Conservation (phyloP, 2,888 invertebrate genomes). For the Aphodius granarius region DNA sequence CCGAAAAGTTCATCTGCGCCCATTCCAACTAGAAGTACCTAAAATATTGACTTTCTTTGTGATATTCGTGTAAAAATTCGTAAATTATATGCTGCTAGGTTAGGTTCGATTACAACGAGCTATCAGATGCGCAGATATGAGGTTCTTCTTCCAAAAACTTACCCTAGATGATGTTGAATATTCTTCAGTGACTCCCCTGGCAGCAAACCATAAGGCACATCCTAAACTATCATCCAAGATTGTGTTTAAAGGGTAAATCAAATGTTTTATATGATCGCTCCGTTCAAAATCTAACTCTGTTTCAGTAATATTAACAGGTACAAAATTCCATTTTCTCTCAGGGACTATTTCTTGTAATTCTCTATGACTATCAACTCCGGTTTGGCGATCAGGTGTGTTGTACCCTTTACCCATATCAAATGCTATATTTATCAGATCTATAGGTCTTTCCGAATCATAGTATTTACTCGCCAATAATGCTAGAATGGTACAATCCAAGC, state of each 20-base stretch:
- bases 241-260: slow-evolving; percentile 83
- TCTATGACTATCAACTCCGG: slow-evolving; percentile 69
- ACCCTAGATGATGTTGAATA: slow-evolving; percentile 68
- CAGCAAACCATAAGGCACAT: slow-evolving; percentile 96
- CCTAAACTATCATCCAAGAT: slow-evolving; percentile 96
- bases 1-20: slow-evolving; percentile 98
- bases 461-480: slow-evolving; percentile 77
- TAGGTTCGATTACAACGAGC: no score
- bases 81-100: no score
- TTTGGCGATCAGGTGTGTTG: slow-evolving; percentile 83
- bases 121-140: neutral
- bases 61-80: neutral
- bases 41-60: neutral
- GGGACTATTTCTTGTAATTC: slow-evolving; percentile 74
- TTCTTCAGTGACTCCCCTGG: slow-evolving; percentile 65
- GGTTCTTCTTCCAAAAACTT: slow-evolving; percentile 33
- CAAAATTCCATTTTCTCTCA: slow-evolving; percentile 78
- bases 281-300: slow-evolving; percentile 65
- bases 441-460: slow-evolving; percentile 65
- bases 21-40: slow-evolving; percentile 85
- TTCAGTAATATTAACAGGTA: slow-evolving; percentile 74
- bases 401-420: slow-evolving; percentile 66
- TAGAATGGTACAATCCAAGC: slow-evolving; percentile 92
- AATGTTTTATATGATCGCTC: slow-evolving; percentile 64
- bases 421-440: slow-evolving; percentile 95